Base-by-base conservation (phyloP, 2,113 vertebrate species). In the Sminthopsis crassicaudata region DNA sequence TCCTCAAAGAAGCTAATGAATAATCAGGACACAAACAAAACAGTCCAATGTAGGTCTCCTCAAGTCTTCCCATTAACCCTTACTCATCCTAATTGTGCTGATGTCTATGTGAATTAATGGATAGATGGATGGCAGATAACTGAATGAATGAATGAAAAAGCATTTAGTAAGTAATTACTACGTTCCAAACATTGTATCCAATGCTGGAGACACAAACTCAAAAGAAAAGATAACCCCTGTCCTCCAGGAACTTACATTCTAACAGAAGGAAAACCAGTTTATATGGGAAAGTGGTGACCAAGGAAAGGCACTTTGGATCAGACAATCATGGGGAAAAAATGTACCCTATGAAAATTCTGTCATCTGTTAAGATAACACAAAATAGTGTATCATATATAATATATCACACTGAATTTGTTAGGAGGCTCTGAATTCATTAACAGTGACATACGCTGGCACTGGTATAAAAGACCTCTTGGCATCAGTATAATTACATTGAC, bases 401-500 rank as follows among this genome's bases (percentile, higher is more conserved):
- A 52, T 23, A 24, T n/a, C 60, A 94, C 67, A 84, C n/a, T 42
- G 67, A 84, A 76, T 76, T 90, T 57, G 23, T 55, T 23, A 51
- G 10, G 19, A 92, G 8, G 30, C 24, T 19, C 92, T 26, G 57
- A 90, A 94, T 91, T 42, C 54, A 67, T 0, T 0, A 26, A 54
- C 57, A 91, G 92, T 93, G 88, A 95, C 46, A 93, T 95, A n/a
- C 46, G 0, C 51, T 52, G 57, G 36, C 25, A 91, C 27, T 94
- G 30, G 67, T 22, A 46, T 8, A 60, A 50, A 2, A 91, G 11
- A 92, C 46, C 42, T 88, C 55, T 93, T 95, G 52, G 48, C 92
- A 94, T 92, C 4, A 94, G 27, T n/a, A 93, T 67, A 94, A 46
- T 48, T 22, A 96, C n/a, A 94, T n/a, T 60, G 12, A 53, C 12